A percentile compares a stretch with the other conserved stretches of the same genome.
Evolutionary conservation across 2,113 vertebrate genomes (phyloP).

Genomic region (Cariama cristata): DNA sequence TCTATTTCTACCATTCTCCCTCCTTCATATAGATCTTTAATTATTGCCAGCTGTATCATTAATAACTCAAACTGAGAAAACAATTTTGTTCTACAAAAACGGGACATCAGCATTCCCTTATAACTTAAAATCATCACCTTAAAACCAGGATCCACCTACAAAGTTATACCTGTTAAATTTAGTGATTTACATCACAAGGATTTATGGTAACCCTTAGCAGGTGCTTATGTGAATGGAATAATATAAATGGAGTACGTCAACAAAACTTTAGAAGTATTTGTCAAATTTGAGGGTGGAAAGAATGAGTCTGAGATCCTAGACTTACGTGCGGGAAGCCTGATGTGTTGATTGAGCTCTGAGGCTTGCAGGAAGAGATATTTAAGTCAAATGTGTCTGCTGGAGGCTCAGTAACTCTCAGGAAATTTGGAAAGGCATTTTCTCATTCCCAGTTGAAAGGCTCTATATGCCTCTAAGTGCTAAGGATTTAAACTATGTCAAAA

Average conservation of each 20-base stretch:
- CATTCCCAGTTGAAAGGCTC: background rate
- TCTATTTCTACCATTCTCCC: background rate
- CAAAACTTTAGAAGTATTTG: background rate
- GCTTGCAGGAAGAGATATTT: background rate
- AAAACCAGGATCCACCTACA: background rate
- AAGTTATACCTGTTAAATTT: background rate
- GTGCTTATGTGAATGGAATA: background rate
- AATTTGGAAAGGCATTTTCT: background rate
- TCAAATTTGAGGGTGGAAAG: background rate
- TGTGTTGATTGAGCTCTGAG: background rate
- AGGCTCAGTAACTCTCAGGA: background rate
- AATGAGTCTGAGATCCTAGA: background rate
- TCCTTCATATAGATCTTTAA: background rate
- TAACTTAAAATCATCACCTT: background rate
- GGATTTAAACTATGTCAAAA: background rate
- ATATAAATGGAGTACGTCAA: background rate
- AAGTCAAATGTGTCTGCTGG: background rate
- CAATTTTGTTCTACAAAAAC: background rate
- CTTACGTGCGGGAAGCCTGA: background rate
- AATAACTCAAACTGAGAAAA: background rate
- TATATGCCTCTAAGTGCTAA: background rate
- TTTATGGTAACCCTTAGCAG: background rate
- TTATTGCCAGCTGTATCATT: background rate
- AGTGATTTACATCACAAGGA: background rate
- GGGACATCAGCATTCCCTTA: fast-evolving